Percentiles rank a stretch among this genome's conserved stretches.
Evolutionary conservation across 2,113 vertebrate species (phyloP).

Genomic region (Dolichotis patagonum): DNA sequence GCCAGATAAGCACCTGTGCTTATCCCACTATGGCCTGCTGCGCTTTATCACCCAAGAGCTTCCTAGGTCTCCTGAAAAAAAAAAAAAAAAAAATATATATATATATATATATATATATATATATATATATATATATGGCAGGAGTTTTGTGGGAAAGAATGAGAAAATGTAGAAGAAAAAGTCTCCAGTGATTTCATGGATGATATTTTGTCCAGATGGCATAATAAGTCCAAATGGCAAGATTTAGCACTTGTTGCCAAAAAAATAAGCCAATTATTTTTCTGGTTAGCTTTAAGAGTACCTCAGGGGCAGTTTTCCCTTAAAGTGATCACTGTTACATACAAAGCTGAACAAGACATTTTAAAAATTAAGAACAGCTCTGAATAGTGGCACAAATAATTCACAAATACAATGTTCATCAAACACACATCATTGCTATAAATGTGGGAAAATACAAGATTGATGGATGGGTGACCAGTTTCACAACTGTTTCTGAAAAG

Average conservation of each 20-base stretch:
- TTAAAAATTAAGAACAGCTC: background rate
- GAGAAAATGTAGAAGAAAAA: background rate
- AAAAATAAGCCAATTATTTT: background rate
- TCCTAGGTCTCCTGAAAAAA: background rate
- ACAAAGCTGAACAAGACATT: background rate
- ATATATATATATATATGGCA: too few relatives aligned
- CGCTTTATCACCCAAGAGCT: background rate
- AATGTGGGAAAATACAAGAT: background rate
- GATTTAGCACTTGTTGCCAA: background rate
- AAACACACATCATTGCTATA: background rate
- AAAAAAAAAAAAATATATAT: too few relatives aligned
- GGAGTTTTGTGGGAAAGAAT: background rate
- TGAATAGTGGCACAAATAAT: background rate
- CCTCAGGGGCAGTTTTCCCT: fast-evolving
- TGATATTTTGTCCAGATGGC: background rate
- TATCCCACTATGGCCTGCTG: too few relatives aligned
- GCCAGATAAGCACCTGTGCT: background rate
- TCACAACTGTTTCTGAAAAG: slow-evolving; percentile 49
- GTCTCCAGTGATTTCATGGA: background rate
- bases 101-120: too few relatives aligned
- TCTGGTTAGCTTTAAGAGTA: background rate
- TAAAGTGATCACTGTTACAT: background rate
- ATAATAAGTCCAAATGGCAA: background rate
- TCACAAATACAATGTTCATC: slow-evolving; percentile 13
- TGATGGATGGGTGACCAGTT: slow-evolving; percentile 1